Conservation (phyloP, 2,113 vertebrate genomes). For the Calidris pygmaea region DNA sequence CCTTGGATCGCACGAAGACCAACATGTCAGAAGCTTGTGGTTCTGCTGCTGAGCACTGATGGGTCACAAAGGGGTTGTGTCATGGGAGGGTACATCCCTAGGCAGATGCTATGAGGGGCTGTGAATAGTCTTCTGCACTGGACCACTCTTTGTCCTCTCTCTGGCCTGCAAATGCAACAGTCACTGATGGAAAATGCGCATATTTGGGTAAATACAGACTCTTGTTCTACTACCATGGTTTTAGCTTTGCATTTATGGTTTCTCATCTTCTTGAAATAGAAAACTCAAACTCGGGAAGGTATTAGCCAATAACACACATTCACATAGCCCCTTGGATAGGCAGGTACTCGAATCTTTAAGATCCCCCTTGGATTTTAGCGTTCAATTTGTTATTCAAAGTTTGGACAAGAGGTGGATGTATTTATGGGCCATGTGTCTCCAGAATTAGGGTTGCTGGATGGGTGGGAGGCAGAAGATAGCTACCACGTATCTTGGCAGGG, state of each 20-base stretch:
- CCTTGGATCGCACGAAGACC: rapidly evolving
- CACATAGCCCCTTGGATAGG: not conserved
- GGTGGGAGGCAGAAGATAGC: not conserved
- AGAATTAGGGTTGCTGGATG: not conserved
- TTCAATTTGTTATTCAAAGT: not conserved
- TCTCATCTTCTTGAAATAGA: not conserved
- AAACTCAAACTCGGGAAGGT: not conserved
- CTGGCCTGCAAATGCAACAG: not conserved
- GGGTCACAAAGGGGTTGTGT: not conserved
- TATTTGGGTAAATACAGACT: not conserved
- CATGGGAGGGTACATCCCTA: rapidly evolving
- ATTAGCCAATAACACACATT: rapidly evolving
- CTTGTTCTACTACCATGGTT: rapidly evolving
- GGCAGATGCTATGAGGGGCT: not conserved
- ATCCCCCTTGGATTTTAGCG: not conserved
- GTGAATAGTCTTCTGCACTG: not conserved
- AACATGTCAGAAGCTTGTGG: not conserved
- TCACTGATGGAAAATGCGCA: not conserved
- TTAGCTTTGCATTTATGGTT: not conserved
- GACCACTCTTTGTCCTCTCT: not conserved
- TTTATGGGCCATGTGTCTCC: not conserved
- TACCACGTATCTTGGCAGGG: not conserved
- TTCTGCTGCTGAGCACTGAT: not conserved
- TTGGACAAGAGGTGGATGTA: rapidly evolving
- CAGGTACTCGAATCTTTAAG: not conserved